Percentiles rank a stretch among this genome's conserved stretches.
phyloP scores from a whole-genome alignment of 2,888 invertebrate genomes.

The Mythimna vitellina region DNA sequence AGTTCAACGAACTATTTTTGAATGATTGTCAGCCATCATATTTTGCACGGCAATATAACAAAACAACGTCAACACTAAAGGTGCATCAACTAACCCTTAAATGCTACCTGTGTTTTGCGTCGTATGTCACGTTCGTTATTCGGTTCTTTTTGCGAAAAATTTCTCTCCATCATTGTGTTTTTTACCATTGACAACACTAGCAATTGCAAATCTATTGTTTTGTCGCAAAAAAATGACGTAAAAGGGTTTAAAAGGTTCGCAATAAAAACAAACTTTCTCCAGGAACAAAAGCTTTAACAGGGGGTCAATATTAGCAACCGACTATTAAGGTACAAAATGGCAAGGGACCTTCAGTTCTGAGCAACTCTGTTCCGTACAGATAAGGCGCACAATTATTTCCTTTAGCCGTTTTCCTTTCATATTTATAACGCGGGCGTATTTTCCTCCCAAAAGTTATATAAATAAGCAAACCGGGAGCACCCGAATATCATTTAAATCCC shows the following conservation, averaged over 20 bases:
- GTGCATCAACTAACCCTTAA: constrained; percentile 44
- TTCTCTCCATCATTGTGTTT: constrained; percentile 39
- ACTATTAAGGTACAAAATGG: constrained; percentile 77
- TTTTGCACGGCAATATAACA: constrained; percentile 12
- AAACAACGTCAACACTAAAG: constrained; percentile 21
- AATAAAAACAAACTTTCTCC: constrained; percentile 83
- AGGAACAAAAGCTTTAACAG: constrained; percentile 76
- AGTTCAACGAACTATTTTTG: constrained; percentile 40
- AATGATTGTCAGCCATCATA: neutral
- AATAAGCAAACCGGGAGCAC: constrained; percentile 45
- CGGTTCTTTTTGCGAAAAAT: constrained; percentile 44
- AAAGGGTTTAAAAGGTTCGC: constrained; percentile 82
- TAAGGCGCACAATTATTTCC: constrained; percentile 47
- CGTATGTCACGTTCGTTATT: constrained; percentile 65
- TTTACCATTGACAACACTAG: constrained; percentile 49
- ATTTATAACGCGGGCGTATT: constrained; percentile 41
- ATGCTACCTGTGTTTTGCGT: constrained; percentile 71
- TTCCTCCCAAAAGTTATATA: constrained; percentile 43
- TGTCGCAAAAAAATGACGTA: constrained; percentile 75
- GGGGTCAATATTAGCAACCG: constrained; percentile 73
- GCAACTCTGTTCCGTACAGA: constrained; percentile 57
- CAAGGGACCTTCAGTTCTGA: constrained; percentile 41
- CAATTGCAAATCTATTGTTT: constrained; percentile 60
- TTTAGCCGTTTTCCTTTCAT: constrained; percentile 49
- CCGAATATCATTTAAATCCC: constrained; percentile 55